phyloP scores from a whole-genome alignment of 2,797 vertebrate genomes.

The Danio choprae region DNA sequence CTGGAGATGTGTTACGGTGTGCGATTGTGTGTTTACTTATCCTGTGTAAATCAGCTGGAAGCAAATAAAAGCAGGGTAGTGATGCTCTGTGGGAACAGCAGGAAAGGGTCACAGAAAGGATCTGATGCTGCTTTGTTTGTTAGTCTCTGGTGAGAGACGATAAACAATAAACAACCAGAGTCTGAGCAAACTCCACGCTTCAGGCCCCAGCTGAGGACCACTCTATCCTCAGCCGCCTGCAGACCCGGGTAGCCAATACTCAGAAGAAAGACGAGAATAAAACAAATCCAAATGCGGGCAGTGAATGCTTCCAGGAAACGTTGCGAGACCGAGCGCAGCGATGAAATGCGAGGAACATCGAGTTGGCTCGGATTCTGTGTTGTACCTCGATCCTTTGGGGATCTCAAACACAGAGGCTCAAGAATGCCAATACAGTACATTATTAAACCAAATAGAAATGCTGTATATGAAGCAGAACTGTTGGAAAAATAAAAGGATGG shows the following conservation, averaged over 20 bases:
- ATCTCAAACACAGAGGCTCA: slow-evolving; percentile 12
- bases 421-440: background rate
- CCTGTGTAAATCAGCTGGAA: slow-evolving; percentile 52
- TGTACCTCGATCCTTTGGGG: background rate
- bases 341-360: slow-evolving; percentile 7
- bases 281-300: slow-evolving; percentile 18
- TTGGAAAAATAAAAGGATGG: background rate
- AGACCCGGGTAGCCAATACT: slow-evolving; percentile 25
- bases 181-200: slow-evolving; percentile 29
- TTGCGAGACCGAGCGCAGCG: background rate
- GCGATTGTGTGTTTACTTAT: slow-evolving; percentile 40
- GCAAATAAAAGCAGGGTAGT: slow-evolving; percentile 55
- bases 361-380: slow-evolving; percentile 6
- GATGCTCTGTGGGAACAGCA: slow-evolving; percentile 57
- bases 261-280: slow-evolving; percentile 23
- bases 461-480: background rate
- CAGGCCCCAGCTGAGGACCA: slow-evolving; percentile 20
- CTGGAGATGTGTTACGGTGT: slow-evolving; percentile 4
- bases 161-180: slow-evolving; percentile 45
- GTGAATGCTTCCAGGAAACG: slow-evolving; percentile 33
- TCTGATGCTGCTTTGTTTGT: slow-evolving; percentile 46
- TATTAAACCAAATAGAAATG: background rate
- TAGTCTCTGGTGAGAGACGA: slow-evolving; percentile 45
- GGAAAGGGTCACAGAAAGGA: slow-evolving; percentile 54
- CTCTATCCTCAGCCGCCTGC: slow-evolving; percentile 20